Evolutionary conservation across 2,888 invertebrate genomes (phyloP).

Genomic region (Monopis laevigella): DNA sequence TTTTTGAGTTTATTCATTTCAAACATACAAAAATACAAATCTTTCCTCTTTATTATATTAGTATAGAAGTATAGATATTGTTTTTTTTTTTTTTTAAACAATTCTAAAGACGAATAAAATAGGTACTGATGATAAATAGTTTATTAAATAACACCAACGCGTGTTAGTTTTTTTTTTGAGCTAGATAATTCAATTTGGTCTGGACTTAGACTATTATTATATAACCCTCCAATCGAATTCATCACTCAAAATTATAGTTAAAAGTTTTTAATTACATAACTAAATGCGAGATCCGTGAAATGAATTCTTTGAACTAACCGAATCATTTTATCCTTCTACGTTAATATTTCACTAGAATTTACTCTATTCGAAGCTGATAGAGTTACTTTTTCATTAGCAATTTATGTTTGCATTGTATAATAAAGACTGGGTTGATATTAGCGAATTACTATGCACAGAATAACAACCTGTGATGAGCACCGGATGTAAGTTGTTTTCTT

Average conservation of each 20-base stretch:
- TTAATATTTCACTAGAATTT: not conserved
- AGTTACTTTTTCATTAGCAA: not conserved
- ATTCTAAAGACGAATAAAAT: no score
- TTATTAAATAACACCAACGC: no score
- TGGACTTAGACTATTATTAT: constrained; percentile 18
- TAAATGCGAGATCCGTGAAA: constrained; percentile 39
- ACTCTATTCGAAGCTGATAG: not conserved
- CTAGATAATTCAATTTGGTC: no score
- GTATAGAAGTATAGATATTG: no score
- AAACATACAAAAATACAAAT: no score
- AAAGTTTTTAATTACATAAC: constrained; percentile 35
- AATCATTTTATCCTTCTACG: no score
- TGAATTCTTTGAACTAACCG: constrained; percentile 26
- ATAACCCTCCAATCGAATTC: constrained; percentile 29
- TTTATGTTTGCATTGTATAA: not conserved
- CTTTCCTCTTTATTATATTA: no score
- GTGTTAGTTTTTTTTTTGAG: no score
- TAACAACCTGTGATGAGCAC: constrained; percentile 4
- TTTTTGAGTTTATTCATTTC: no score
- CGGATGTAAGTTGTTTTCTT: constrained; percentile 8
- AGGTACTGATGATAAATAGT: no score
- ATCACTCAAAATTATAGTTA: constrained; percentile 28
- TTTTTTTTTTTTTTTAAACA: no score
- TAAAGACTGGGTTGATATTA: not conserved
- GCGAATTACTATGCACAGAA: constrained; percentile 1